phyloP scores from a whole-genome alignment of 2,797 vertebrate species.

The Scolopax bukidnonensis region DNA sequence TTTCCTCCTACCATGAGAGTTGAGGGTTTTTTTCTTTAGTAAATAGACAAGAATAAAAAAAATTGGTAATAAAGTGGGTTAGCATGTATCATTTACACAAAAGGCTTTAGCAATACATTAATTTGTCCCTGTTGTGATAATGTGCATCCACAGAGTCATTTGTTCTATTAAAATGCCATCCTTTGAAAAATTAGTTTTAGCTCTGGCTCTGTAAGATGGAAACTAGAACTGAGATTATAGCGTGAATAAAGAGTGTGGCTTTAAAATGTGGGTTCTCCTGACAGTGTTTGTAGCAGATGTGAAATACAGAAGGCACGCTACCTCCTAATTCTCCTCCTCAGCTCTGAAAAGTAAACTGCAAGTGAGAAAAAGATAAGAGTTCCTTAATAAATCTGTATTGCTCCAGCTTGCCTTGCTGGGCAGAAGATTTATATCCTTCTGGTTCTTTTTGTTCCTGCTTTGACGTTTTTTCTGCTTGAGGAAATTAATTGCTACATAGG shows the following conservation, averaged over 20 bases:
- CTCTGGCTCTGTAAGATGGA: not conserved
- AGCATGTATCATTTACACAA: not conserved
- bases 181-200: not conserved
- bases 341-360: not conserved
- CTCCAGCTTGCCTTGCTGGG: not conserved
- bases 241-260: not conserved
- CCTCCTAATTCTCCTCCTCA: not conserved
- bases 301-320: not conserved
- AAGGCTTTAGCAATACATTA: not conserved
- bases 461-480: not conserved
- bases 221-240: not conserved
- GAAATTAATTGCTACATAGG: not conserved
- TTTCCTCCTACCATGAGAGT: not conserved
- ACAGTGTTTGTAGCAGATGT: not conserved
- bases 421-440: not conserved
- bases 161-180: not conserved
- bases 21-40: not conserved
- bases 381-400: not conserved
- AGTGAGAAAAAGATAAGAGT: not conserved
- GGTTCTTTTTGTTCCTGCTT: not conserved
- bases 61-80: not conserved
- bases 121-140: not conserved
- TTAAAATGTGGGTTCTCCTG: not conserved
- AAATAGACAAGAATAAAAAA: conserved; percentile 3
- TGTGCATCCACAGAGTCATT: not conserved